Evolutionary conservation across 2,888 invertebrate species (phyloP).

Genomic region (Eulithis testata): DNA sequence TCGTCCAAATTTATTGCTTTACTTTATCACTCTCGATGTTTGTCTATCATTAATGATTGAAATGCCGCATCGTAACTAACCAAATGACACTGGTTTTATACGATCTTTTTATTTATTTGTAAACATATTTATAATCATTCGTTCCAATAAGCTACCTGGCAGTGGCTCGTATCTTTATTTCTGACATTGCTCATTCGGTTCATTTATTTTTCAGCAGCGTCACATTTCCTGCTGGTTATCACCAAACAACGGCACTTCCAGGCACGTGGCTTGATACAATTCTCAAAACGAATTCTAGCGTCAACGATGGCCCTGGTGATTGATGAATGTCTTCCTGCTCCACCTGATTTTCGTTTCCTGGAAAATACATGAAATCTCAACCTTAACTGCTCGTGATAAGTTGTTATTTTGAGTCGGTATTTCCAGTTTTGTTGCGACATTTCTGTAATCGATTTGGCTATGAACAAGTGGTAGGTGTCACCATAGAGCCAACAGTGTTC

Average conservation of each 20-base stretch:
- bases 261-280: constrained; percentile 59
- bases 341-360: constrained; percentile 40
- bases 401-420: constrained; percentile 35
- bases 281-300: constrained; percentile 65
- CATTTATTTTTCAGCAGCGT: constrained; percentile 48
- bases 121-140: constrained; percentile 42
- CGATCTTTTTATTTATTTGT: constrained; percentile 42
- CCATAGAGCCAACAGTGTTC: constrained; percentile 62
- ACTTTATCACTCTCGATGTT: constrained; percentile 58
- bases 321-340: constrained; percentile 76
- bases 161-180: constrained; percentile 10
- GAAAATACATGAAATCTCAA: constrained; percentile 40
- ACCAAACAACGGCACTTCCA: constrained; percentile 44
- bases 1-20: constrained; percentile 57
- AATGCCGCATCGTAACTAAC: constrained; percentile 38
- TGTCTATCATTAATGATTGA: constrained; percentile 60
- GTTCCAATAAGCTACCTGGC: constrained; percentile 23
- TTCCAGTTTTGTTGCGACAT: constrained; percentile 45
- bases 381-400: constrained; percentile 51
- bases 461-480: constrained; percentile 60
- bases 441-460: constrained; percentile 63
- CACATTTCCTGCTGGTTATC: constrained; percentile 49
- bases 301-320: constrained; percentile 63
- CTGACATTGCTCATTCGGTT: constrained; percentile 33
- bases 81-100: constrained; percentile 41